Conservation (phyloP, 2,888 invertebrate species). For the Torymus texanus region DNA sequence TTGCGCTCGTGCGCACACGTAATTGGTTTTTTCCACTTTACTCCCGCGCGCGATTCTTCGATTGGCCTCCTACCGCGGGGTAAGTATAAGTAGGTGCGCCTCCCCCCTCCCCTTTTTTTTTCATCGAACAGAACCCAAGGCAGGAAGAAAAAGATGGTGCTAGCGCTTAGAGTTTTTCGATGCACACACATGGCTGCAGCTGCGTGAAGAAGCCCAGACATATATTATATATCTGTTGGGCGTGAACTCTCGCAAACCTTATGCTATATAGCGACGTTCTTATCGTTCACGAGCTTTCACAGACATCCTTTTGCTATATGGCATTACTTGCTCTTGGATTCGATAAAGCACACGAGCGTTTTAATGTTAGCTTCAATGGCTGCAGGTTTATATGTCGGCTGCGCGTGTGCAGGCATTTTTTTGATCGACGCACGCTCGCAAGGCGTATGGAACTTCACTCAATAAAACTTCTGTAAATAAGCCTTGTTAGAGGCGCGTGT, state of each 20-base stretch:
- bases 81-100: slow-evolving; percentile 15
- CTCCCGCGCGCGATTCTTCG: slow-evolving; percentile 3
- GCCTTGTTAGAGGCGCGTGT: slow-evolving; percentile 35
- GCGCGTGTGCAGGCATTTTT: slow-evolving; percentile 6
- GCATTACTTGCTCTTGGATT: too few species aligned
- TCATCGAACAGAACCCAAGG: slow-evolving; percentile 14
- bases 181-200: slow-evolving; percentile 28
- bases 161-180: neutral
- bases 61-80: neutral
- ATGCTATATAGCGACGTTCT: neutral
- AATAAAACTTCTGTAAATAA: slow-evolving; percentile 56
- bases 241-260: slow-evolving; percentile 35
- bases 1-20: neutral
- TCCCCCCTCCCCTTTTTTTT: neutral
- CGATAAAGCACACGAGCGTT: neutral
- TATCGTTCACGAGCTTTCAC: slow-evolving; percentile 19
- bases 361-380: slow-evolving; percentile 9
- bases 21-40: slow-evolving; percentile 22
- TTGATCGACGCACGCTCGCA: slow-evolving; percentile 36
- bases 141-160: slow-evolving; percentile 13
- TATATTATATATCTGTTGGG: slow-evolving; percentile 20
- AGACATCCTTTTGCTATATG: slow-evolving; percentile 1
- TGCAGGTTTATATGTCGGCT: slow-evolving; percentile 28
- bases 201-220: slow-evolving; percentile 42
- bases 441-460: slow-evolving; percentile 40